Evolutionary conservation across 2,113 vertebrate species (phyloP).

Genomic region (Megaptera novaeangliae): DNA sequence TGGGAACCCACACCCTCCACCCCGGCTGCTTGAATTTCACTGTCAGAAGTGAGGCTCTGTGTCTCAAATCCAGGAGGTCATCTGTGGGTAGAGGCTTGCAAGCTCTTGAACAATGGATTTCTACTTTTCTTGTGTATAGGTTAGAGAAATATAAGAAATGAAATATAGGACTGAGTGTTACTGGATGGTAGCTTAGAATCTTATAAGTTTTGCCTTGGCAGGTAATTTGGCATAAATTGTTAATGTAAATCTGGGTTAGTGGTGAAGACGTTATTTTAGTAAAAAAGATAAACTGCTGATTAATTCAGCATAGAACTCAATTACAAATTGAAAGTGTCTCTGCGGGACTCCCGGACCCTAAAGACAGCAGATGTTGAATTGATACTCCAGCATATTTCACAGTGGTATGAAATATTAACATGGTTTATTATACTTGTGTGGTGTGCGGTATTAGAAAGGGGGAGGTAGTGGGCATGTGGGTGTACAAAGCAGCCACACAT

Average conservation of each 20-base stretch:
- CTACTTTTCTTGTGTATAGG: background rate
- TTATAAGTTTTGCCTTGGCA: conserved; percentile 80
- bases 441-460: conserved; percentile 69
- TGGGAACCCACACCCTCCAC: background rate
- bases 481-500: background rate
- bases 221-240: conserved; percentile 88
- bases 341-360: conserved; percentile 86
- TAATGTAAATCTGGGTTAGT: conserved; percentile 89
- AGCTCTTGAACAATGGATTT: conserved; percentile 60
- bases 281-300: conserved; percentile 98
- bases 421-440: conserved; percentile 89
- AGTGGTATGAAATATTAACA: conserved; percentile 96
- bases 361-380: conserved; percentile 95
- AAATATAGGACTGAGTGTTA: conserved; percentile 65
- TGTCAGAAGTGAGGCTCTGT: background rate
- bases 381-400: conserved; percentile 95
- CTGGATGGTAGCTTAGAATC: conserved; percentile 66
- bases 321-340: conserved; percentile 98
- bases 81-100: background rate
- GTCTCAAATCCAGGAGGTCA: background rate
- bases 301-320: conserved; percentile 98
- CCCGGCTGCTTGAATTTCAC: background rate
- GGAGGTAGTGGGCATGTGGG: conserved; percentile 67
- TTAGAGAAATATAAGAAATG: conserved; percentile 57
- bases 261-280: conserved; percentile 91